A percentile compares a stretch with the other conserved stretches of the same genome.
phyloP scores from a whole-genome alignment of 2,797 vertebrate species.

The Lepus townsendii region DNA sequence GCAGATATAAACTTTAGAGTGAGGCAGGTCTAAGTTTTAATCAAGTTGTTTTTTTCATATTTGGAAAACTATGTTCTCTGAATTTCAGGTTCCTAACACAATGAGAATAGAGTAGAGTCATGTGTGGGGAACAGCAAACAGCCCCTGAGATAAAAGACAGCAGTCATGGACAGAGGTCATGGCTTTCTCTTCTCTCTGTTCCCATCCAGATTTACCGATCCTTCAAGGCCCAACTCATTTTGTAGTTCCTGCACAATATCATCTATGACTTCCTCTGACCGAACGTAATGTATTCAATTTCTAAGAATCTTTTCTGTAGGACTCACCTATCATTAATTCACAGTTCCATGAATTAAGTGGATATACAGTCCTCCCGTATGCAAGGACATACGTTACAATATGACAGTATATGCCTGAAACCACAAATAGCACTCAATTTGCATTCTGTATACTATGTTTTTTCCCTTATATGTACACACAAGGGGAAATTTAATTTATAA shows the following conservation, averaged over 20 bases:
- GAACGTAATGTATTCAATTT: background rate
- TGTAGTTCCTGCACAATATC: background rate
- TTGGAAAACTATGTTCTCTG: background rate
- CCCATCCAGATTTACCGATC: background rate
- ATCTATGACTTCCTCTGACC: background rate
- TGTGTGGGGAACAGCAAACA: no score
- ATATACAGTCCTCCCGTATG: background rate
- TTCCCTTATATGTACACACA: background rate
- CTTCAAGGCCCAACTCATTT: background rate
- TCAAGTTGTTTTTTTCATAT: background rate
- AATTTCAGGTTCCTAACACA: background rate
- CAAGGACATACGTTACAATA: background rate
- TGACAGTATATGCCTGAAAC: background rate
- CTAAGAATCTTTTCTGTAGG: background rate
- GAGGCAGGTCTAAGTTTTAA: background rate
- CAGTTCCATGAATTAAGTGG: background rate
- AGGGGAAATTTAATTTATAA: background rate
- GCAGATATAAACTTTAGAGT: background rate
- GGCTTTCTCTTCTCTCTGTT: background rate
- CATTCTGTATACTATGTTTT: background rate
- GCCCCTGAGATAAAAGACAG: background rate
- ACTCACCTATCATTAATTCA: background rate
- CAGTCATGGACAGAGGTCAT: background rate
- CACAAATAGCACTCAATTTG: background rate
- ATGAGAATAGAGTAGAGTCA: background rate